phyloP scores from a whole-genome alignment of 2,888 invertebrate genomes.

The Bombyx huttoni region DNA sequence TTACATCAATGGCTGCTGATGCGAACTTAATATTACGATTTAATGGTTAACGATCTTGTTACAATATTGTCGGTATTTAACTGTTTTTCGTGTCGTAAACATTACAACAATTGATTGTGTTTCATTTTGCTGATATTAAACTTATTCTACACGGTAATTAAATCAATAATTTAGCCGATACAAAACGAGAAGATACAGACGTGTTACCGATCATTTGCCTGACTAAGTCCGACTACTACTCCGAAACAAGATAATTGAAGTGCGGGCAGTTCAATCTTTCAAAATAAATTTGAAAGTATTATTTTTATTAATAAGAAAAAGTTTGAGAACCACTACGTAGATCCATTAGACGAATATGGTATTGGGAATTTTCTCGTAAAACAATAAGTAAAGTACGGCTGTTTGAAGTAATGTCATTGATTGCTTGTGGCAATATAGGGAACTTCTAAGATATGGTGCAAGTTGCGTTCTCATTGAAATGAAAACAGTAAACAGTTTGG shows the following conservation, averaged over 20 bases:
- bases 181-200: no score
- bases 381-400: slow-evolving; percentile 6
- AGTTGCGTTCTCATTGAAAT: not conserved
- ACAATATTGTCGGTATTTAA: not conserved
- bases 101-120: no score
- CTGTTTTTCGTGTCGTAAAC: no score
- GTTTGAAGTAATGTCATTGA: slow-evolving; percentile 6
- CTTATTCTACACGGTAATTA: no score
- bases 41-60: not conserved
- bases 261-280: no score
- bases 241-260: no score
- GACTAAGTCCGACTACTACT: no score
- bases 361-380: slow-evolving; percentile 2
- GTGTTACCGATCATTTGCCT: no score
- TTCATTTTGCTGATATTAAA: no score
- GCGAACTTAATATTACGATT: not conserved
- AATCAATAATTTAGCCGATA: no score
- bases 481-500: no score
- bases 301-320: not conserved
- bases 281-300: not conserved
- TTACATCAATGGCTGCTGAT: not conserved
- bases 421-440: slow-evolving; percentile 5
- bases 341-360: slow-evolving; percentile 3
- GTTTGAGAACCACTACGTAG: not conserved
- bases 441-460: slow-evolving; percentile 4